phyloP scores from a whole-genome alignment of 2,797 vertebrate species.

The Leptodactylus fallax region DNA sequence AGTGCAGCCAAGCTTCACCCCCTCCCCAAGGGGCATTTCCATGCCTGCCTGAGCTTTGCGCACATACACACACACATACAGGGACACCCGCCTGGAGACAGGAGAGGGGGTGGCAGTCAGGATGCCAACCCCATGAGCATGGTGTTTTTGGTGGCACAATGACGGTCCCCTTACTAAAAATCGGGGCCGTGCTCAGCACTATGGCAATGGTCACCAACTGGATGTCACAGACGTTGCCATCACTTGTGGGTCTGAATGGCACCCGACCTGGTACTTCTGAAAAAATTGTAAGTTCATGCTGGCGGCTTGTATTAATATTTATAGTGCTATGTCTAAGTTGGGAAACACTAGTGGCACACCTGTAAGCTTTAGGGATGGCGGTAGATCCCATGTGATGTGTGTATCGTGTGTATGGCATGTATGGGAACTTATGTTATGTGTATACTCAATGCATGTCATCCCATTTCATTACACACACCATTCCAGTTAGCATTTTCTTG shows the following conservation, averaged over 20 bases:
- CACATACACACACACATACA: neutral
- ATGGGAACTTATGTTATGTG: neutral
- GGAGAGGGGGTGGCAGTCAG: slow-evolving; percentile 59
- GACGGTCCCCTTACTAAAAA: slow-evolving; percentile 93
- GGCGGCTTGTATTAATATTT: neutral
- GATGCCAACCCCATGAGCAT: slow-evolving; percentile 69
- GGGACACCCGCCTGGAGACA: slow-evolving; percentile 37
- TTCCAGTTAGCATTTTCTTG: neutral
- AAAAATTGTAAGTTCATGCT: slow-evolving; percentile 87
- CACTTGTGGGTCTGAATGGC: slow-evolving; percentile 91
- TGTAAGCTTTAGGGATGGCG: neutral
- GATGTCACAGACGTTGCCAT: slow-evolving; percentile 96
- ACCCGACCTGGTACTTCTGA: slow-evolving; percentile 89
- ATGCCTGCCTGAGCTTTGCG: slow-evolving; percentile 4
- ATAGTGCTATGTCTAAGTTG: slow-evolving; percentile 34
- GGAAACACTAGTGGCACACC: slow-evolving; percentile 18
- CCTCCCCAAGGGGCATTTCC: slow-evolving; percentile 70
- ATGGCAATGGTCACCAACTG: slow-evolving; percentile 99
- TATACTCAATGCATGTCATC: neutral
- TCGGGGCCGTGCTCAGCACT: slow-evolving; percentile 95
- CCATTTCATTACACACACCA: neutral
- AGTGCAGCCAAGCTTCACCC: slow-evolving; percentile 66
- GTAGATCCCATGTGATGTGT: neutral
- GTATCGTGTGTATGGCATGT: neutral
- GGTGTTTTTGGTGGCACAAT: slow-evolving; percentile 76